Evolutionary conservation across 2,888 invertebrate genomes (phyloP), one percentile per base, ranked within the genome.

Genomic region (Cephus sareptanus): DNA sequence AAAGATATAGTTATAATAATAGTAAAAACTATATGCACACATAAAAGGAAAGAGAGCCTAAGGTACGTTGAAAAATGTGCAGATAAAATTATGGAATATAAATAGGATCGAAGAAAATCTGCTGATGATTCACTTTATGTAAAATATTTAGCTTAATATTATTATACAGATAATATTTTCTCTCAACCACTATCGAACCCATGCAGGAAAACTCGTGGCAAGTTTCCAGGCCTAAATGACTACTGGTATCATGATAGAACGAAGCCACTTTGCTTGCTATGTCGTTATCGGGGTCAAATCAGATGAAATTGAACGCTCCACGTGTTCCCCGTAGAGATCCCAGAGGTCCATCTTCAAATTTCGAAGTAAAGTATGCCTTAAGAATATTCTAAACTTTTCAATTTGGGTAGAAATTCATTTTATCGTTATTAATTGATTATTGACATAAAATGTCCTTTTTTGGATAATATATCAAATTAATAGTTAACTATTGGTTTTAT

Each of bases 211-310:
- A 56, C 23, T 56, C 56, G 23, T 56, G 56, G 56, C 56, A 23
- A 56, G 6, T 56, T 56, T 56, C 56, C 56, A 56, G 9, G 4
- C 56, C 56, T 23, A 56, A 9, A 56, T 56, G 23, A 56, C 56
- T 15, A 56, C 23, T 56, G 56, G 23, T 56, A 56, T 56, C 23
- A 23, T 56, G 56, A 23, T 23, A 23, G 23, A 23, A 9, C 56
- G 56, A 56, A 23, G 15, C 33, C 11, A 30, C 31, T 13, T 13
- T 70, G 70, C 31, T 70, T 70, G 13, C 33, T 34, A 34, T 71
- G 71, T 33, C 31, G 37, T 74, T 34, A 74, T 74, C 74, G 74
- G 35, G 74, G 74, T 74, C 74, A 74, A 15, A 34, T 34, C 30
- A 34, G 37, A 74, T 34, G 74, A 74, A 74, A 34, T 74, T 11